Evolutionary conservation across 2,888 invertebrate species (phyloP), one percentile per base, ranked within the genome.

Genomic region (Coelopa pilipes): DNA sequence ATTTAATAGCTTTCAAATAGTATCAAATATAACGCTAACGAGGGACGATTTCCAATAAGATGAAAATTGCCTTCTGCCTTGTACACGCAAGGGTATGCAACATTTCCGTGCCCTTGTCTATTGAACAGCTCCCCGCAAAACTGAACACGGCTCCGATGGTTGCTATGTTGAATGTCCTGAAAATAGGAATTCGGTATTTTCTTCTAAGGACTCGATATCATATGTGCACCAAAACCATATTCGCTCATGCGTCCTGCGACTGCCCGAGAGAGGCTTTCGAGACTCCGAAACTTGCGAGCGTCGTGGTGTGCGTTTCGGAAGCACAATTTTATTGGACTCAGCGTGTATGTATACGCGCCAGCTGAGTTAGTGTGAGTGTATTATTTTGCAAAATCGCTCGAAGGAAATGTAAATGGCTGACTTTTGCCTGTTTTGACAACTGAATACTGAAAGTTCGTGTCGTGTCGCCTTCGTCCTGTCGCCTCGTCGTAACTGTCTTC

Each of bases 341-440:
- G 53, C 11, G 34, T 69, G 69, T 73, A 57, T 73, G 63, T 69
- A 73, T 59, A 69, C 47, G 63, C 47, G 67, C 53, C 47, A 66
- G 46, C 46, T 73, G 73, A 63, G 65, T 19, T 45, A 57, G 73
- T 73, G 69, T 73, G 62, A 47, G 65, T 57, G 59, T 69, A 65
- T 70, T 59, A 70, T 74, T 70, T 73, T 57, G 74, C 34, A 73
- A 34, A 34, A 68, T 73, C 73, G 67, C 60, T 47, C 71, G 65
- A 75, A 75, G 73, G 57, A 68, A 76, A 78, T 79, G 77, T 78
- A 79, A 79, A 79, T 79, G 80, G 80, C 79, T 78, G 63, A 46
- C 59, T 69, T 65, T 49, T 73, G 79, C 79, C 80, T 79, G 79
- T 79, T 81, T 81, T 81, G 80, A 79, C 80, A 80, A 81, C 79